Conservation (phyloP, 2,113 vertebrate genomes). For the Zapus hudsonius region DNA sequence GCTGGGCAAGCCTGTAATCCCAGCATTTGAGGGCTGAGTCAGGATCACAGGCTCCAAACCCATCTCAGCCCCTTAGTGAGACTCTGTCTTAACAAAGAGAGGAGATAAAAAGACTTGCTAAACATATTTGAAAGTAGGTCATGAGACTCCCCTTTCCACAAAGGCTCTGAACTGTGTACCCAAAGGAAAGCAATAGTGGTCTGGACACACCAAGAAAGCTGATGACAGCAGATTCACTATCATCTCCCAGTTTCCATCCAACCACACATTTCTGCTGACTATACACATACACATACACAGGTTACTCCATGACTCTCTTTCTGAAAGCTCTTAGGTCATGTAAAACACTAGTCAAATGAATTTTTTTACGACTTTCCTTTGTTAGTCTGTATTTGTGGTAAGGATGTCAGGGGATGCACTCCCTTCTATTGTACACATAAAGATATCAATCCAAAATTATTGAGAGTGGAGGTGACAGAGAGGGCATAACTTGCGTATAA, state of each 20-base stretch:
- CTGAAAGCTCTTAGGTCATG: background rate
- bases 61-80: background rate
- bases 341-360: background rate
- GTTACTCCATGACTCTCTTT: background rate
- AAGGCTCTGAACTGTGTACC: no score
- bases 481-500: background rate
- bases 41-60: no score
- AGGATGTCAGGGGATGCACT: background rate
- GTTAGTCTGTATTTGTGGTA: background rate
- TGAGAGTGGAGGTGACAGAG: background rate
- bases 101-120: background rate
- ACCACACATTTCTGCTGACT: no score
- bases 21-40: no score
- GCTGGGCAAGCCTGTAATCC: background rate
- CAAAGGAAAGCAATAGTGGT: no score
- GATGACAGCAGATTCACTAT: no score
- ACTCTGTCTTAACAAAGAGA: background rate
- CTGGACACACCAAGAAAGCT: no score
- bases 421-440: background rate
- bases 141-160: no score
- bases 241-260: no score
- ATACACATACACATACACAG: background rate
- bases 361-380: background rate
- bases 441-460: background rate
- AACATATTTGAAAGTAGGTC: no score